A percentile compares a stretch with the other conserved stretches of the same genome.
phyloP scores from a whole-genome alignment of 2,797 vertebrate genomes.

The Leptatherina wallacei region DNA sequence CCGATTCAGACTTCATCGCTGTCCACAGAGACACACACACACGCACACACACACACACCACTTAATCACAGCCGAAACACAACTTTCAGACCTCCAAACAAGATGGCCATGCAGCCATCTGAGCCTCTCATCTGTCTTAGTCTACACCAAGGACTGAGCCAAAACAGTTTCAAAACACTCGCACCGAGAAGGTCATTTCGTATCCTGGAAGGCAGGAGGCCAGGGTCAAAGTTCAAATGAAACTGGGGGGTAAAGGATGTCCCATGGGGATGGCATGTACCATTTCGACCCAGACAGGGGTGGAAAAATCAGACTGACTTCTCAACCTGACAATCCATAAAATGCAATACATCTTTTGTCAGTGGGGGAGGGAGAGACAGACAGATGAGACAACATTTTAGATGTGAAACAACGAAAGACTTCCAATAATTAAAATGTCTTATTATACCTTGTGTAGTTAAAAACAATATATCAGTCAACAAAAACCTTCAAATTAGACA shows the following conservation, averaged over 20 bases:
- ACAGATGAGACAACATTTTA: constrained; percentile 10
- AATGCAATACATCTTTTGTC: constrained; percentile 54
- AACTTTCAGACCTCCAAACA: constrained; percentile 8
- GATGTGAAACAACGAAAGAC: not conserved
- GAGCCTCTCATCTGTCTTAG: constrained; percentile 44
- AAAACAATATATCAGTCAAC: constrained; percentile 1
- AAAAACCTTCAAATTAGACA: not conserved
- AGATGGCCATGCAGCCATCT: constrained; percentile 29
- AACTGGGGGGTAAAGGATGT: constrained; percentile 50
- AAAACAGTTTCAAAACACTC: constrained; percentile 60
- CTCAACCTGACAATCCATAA: constrained; percentile 63
- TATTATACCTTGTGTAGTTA: not conserved
- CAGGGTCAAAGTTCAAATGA: constrained; percentile 82
- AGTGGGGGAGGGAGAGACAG: constrained; percentile 27
- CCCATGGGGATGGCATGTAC: constrained; percentile 75
- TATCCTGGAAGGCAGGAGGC: constrained; percentile 78
- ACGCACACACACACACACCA: not conserved
- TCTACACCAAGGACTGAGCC: constrained; percentile 43
- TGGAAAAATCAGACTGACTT: constrained; percentile 67
- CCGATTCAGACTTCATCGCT: not conserved
- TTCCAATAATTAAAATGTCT: too few relatives aligned
- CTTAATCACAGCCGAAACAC: not conserved
- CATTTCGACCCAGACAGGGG: constrained; percentile 79
- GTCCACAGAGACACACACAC: not conserved
- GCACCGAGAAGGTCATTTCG: constrained; percentile 72